Evolutionary conservation across 2,888 invertebrate species (phyloP), one percentile per base, ranked within the genome.

Genomic region (Anaspis maculata): DNA sequence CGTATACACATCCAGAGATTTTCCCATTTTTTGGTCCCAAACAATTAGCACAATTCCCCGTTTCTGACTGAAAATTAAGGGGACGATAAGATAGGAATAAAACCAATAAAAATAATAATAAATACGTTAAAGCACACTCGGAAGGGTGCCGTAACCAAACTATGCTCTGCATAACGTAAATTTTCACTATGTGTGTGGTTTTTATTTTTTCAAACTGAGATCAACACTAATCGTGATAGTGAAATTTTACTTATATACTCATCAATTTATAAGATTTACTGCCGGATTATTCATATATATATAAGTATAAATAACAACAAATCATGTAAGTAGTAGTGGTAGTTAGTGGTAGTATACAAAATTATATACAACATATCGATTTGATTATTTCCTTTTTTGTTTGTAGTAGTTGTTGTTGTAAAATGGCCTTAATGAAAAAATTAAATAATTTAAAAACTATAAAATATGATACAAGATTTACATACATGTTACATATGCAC

Each of bases 391-490:
- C n/a, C n/a, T n/a, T n/a, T n/a, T n/a, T n/a, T n/a, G n/a, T n/a
- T n/a, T n/a, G n/a, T n/a, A n/a, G n/a, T n/a, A n/a, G n/a, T 47
- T 44, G 27, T 28, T 34, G 33, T 35, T 41, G 31, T 29, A 32
- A 16, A 38, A 41, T 41, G 41, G 37, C 41, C 41, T 37, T 41
- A 41, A 34, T 33, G 32, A 42, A 40, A 40, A 34, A 33, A 40
- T 60, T 56, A 55, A 64, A 64, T 63, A 62, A 63, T 57, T 63
- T 62, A 62, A 62, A 59, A 57, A 57, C 35, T 39, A 60, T 62
- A 61, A 62, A 63, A 63, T 64, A 58, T 56, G 44, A 49, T 62
- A 64, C 61, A 64, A 54, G 56, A 61, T 61, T 60, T 60, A 61
- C 59, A 61, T 58, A 54, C 48, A 54, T 51, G 45, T 48, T 54